phyloP scores from a whole-genome alignment of 37 sponge, comb jelly and placozoan species.

The Theonella swinhoei region DNA sequence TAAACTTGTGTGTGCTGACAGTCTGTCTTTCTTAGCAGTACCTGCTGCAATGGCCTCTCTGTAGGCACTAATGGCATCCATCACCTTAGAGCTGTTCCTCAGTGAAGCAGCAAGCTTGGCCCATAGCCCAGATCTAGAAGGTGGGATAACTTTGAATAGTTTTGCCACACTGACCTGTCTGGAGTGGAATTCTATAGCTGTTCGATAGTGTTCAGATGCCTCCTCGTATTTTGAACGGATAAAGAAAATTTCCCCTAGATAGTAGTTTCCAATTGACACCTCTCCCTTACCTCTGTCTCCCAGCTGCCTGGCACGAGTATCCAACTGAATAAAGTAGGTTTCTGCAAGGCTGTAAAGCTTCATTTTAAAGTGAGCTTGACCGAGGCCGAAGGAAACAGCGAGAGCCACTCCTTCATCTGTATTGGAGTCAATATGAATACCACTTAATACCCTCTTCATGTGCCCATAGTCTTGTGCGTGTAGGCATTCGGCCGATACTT shows the following conservation, averaged over 20 bases:
- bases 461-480: slow-evolving; percentile 53
- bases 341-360: slow-evolving; percentile 11
- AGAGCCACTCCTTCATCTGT: not conserved
- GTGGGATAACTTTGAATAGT: slow-evolving; percentile 17
- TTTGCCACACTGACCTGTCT: not conserved
- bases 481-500: slow-evolving; percentile 25
- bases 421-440: not conserved
- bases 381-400: slow-evolving; percentile 44
- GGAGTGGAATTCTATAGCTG: slow-evolving; percentile 8
- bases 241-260: slow-evolving; percentile 54
- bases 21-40: slow-evolving; percentile 28
- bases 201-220: slow-evolving; percentile 29
- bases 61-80: slow-evolving; percentile 57
- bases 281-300: not conserved
- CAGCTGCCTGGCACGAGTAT: not conserved
- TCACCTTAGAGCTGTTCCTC: slow-evolving; percentile 39
- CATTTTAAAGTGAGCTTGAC: slow-evolving; percentile 59
- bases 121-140: slow-evolving; percentile 31
- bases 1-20: slow-evolving; percentile 46
- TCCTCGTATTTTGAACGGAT: not conserved
- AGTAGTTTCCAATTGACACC: slow-evolving; percentile 33
- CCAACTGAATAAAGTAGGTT: slow-evolving; percentile 1
- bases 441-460: slow-evolving; percentile 26
- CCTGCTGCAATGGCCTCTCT: slow-evolving; percentile 27
- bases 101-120: slow-evolving; percentile 40